These are phyloP conservation scores for Cirrhinus mrigala DNA, from an alignment of 2,797 vertebrate genomes.

Conservation along the genomic window DNA sequence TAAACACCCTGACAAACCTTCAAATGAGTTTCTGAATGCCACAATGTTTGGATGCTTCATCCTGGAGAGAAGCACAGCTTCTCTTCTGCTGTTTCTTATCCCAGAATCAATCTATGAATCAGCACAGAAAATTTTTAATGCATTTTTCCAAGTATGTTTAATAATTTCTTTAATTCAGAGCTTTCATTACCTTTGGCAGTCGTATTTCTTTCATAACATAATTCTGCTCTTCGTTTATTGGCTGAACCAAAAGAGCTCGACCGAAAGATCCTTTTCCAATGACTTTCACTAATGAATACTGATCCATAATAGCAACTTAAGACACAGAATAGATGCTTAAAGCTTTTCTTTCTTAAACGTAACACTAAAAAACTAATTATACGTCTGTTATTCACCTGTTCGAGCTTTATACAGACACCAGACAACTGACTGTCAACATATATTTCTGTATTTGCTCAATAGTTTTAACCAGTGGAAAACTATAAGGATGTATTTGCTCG, in stretches of 20 bases:
- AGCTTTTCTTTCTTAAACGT: background rate
- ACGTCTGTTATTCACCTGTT: background rate
- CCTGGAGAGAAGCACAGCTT: slow-evolving; percentile 88
- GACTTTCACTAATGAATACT: slow-evolving; percentile 79
- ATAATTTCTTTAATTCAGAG: slow-evolving; percentile 51
- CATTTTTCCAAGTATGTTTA: slow-evolving; percentile 23
- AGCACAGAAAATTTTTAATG: background rate
- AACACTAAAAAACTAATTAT: background rate
- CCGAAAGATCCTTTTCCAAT: slow-evolving; percentile 92
- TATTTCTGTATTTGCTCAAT: background rate
- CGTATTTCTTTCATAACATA: slow-evolving; percentile 90
- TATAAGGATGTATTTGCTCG: background rate
- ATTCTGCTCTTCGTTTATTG: slow-evolving; percentile 67
- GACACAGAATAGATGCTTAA: background rate
- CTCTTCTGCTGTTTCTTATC: slow-evolving; percentile 79
- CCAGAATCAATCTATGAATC: slow-evolving; percentile 76
- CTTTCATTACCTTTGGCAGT: slow-evolving; percentile 83
- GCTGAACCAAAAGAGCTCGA: slow-evolving; percentile 82
- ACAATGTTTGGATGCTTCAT: slow-evolving; percentile 94
- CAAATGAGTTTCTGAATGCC: slow-evolving; percentile 88
- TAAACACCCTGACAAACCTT: slow-evolving; percentile 76
- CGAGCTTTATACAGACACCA: background rate
- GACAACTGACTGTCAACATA: background rate
- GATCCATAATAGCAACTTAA: slow-evolving; percentile 78
- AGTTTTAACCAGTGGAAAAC: background rate